A percentile compares a stretch with the other conserved stretches of the same genome.
Evolutionary conservation across 2,888 invertebrate species (phyloP).

Genomic region (Philonicus albiceps): DNA sequence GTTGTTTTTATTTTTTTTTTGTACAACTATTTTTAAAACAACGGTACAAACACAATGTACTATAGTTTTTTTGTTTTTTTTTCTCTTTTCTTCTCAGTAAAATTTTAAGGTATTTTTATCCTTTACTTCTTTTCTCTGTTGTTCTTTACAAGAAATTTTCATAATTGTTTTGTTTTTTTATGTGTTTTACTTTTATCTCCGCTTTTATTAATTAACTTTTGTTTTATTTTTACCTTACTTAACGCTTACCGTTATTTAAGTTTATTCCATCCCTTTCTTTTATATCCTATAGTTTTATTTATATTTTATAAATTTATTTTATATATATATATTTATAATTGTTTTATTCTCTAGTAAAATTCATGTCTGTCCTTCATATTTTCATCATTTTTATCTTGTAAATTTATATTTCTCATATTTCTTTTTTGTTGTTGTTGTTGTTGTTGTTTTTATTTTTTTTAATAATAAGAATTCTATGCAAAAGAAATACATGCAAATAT

Average conservation of each 20-base stretch:
- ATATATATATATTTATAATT: slow-evolving; percentile 29
- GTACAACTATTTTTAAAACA: slow-evolving; percentile 36
- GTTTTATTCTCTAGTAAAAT: slow-evolving; percentile 9
- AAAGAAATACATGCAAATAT: slow-evolving; percentile 34
- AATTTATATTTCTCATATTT: not conserved
- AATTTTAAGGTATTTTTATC: not conserved
- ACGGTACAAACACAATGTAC: slow-evolving; percentile 35
- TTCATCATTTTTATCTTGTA: not conserved
- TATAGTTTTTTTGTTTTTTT: not conserved
- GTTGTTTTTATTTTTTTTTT: not conserved
- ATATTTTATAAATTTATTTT: slow-evolving; percentile 2
- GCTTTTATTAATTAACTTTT: too few species aligned
- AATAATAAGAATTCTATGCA: slow-evolving; percentile 30
- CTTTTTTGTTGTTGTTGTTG: too few species aligned
- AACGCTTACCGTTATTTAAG: not conserved
- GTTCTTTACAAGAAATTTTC: slow-evolving; percentile 11
- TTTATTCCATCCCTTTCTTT: not conserved
- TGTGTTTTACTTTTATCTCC: not conserved
- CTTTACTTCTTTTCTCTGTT: not conserved
- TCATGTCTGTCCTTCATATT: not conserved
- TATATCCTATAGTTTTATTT: slow-evolving; percentile 1
- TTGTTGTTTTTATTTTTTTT: too few species aligned
- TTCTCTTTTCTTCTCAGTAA: not conserved
- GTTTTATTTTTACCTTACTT: not conserved
- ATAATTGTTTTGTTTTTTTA: not conserved